Conservation (phyloP, 2,113 vertebrate species). For the Eira barbara region DNA sequence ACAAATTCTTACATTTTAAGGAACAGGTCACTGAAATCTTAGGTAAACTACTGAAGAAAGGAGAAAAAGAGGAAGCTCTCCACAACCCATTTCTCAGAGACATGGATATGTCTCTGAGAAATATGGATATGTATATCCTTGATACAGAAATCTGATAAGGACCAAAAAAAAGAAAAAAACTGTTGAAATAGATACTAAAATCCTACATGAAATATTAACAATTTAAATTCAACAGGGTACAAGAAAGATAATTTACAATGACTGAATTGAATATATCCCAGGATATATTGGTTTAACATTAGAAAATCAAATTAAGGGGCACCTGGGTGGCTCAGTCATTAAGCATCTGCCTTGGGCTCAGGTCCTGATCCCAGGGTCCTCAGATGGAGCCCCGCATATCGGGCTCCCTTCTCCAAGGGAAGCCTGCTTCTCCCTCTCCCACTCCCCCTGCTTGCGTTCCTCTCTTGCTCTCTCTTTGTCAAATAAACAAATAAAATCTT, state of each 20-base stretch:
- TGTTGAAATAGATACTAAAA: not conserved
- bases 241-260: not conserved
- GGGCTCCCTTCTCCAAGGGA: no score
- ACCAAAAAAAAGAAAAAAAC: not conserved
- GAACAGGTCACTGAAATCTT: not conserved
- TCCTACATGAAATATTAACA: not conserved
- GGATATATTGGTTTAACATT: not conserved
- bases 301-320: no score
- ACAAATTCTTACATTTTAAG: not conserved
- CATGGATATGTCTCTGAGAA: no score
- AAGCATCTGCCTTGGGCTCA: no score
- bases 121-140: not conserved
- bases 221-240: not conserved
- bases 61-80: not conserved
- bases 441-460: no score
- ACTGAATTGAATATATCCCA: not conserved
- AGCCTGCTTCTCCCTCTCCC: no score
- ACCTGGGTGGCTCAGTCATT: no score
- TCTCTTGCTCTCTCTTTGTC: no score
- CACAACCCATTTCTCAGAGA: not conserved
- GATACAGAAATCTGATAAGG: not conserved
- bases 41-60: not conserved
- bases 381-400: no score
- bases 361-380: no score
- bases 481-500: not conserved